Percentiles rank a stretch among this genome's conserved stretches.
Conservation (phyloP, 1,140 invertebrate species). For the Metaphire vulgaris region DNA sequence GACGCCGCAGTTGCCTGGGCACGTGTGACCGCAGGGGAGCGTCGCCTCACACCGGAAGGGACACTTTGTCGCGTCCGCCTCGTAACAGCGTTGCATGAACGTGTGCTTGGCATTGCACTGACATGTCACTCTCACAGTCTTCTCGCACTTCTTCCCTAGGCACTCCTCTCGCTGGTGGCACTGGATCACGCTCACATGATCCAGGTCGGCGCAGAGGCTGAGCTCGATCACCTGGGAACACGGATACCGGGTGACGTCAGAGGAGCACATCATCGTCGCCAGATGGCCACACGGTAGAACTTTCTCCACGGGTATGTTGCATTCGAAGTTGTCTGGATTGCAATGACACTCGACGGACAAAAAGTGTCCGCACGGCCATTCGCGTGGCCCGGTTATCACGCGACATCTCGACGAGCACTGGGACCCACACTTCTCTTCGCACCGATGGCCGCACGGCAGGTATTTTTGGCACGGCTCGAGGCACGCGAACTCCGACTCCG, state of each 20-base stretch:
- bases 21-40: constrained; percentile 15
- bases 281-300: constrained; percentile 13
- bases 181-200: background rate
- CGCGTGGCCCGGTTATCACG: background rate
- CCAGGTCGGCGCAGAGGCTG: background rate
- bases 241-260: background rate
- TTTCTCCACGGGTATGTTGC: background rate
- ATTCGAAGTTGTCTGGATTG: constrained; percentile 11
- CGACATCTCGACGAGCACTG: constrained; percentile 1
- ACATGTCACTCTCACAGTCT: background rate
- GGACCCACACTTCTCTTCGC: constrained; percentile 11
- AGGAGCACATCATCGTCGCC: constrained; percentile 12
- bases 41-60: background rate
- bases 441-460: constrained; percentile 27
- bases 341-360: constrained; percentile 4
- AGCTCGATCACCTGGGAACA: background rate
- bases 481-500: constrained; percentile 26
- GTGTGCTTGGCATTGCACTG: background rate
- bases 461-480: constrained; percentile 21
- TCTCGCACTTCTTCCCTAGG: constrained; percentile 3
- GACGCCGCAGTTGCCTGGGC: constrained; percentile 50
- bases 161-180: background rate
- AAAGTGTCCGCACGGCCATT: constrained; percentile 14
- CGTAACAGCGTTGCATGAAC: constrained; percentile 15
- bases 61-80: constrained; percentile 9